Base-by-base conservation (phyloP, 2,888 invertebrate genomes). In the Anthrax anthrax region DNA sequence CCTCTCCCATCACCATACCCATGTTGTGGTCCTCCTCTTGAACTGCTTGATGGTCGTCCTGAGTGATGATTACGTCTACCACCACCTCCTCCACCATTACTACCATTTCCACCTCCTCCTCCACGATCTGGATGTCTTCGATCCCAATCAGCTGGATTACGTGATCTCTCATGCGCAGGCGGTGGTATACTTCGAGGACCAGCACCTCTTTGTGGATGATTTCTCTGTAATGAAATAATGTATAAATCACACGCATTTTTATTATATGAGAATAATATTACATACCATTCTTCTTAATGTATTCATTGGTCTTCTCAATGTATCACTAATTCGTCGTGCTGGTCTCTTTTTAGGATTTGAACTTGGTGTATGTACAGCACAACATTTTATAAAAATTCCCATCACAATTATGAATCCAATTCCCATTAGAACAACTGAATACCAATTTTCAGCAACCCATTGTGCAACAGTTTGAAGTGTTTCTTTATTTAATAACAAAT, bases 301-400 rank as follows among this genome's bases (percentile, higher is more conserved):
- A 65, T 88, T 87, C 80, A 92, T 91, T 29, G 92, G 92, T 54
- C 88, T 78, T 37, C 91, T 75, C 23, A 92, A 70, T 6, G 94
- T 92, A 63, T 96, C 94, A 52, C 90, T 88, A 55, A 98, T 77
- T 54, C 94, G 82, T 55, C 94, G 79, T 12, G 96, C 95, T 1
- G 96, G 92, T 46, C 92, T 84, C 59, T 94, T 88, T 68, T 95
- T 95, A 8, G 98, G 98, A 75, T 99, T 98, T 52, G 91, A 94
- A 48, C 94, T 94, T 23, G 98, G 98, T 46, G 98, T 99, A 70
- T 99, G 97, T 44, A 99, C 98, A 29, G 98, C 98, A 69, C 97
- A 99, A 68, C 97, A 95, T 69, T 98, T 97, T 61, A 98, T 96
- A 69, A 99, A 98, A 48, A 92, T 74, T 46, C 92, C 96, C 96